These are phyloP conservation scores for Cydia splendana DNA, from an alignment of 1,140 invertebrate species.

Conservation along the genomic window DNA sequence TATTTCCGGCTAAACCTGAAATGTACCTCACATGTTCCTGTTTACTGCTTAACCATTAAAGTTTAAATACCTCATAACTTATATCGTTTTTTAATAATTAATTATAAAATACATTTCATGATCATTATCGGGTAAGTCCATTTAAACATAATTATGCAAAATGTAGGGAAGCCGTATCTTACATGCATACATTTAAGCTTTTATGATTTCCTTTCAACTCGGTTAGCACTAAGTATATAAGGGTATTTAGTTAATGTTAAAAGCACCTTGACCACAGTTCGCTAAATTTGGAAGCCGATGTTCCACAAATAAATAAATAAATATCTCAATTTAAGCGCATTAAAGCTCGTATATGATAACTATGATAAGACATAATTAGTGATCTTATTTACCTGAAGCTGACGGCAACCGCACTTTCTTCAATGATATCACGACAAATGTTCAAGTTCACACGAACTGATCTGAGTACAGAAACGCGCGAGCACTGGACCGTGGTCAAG, in stretches of 20 bases:
- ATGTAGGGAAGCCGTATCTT: background rate
- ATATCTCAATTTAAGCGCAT: slow-evolving; percentile 39
- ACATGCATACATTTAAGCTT: background rate
- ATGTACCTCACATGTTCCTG: background rate
- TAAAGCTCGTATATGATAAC: slow-evolving; percentile 32
- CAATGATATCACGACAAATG: slow-evolving; percentile 54
- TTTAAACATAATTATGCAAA: background rate
- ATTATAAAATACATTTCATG: background rate
- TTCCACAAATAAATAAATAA: background rate
- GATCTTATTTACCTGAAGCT: slow-evolving; percentile 54
- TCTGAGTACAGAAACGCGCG: slow-evolving; percentile 46
- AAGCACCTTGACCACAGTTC: background rate
- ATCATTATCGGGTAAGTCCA: background rate
- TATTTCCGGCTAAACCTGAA: background rate
- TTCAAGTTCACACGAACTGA: slow-evolving; percentile 62
- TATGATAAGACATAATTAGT: background rate
- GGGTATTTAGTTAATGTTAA: background rate
- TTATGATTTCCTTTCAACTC: background rate
- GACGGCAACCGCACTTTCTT: slow-evolving; percentile 45
- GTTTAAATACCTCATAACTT: background rate
- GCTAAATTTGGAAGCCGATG: background rate
- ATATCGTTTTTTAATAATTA: background rate
- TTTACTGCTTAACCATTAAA: slow-evolving; percentile 5
- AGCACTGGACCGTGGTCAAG: slow-evolving; percentile 60
- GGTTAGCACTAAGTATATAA: background rate